Percentiles rank a stretch among this genome's conserved stretches.
Conservation (phyloP, 2,113 vertebrate genomes). For the Mionectes macconnelli region DNA sequence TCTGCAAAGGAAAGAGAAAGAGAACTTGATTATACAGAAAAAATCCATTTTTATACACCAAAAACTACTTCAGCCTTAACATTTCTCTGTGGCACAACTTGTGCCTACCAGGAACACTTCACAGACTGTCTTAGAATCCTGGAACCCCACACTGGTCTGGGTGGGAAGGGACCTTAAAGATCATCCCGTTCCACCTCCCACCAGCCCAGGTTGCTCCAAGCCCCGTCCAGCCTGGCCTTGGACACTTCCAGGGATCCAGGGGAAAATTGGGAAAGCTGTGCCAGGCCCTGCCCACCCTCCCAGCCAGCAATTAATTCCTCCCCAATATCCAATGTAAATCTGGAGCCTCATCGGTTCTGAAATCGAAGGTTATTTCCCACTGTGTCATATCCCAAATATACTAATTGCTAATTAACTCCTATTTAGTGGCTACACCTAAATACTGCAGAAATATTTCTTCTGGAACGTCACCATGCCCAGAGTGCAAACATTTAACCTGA, state of each 20-base stretch:
- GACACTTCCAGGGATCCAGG: background rate
- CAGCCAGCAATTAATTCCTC: background rate
- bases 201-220: background rate
- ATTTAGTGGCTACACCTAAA: background rate
- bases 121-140: accelerated
- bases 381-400: background rate
- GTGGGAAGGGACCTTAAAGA: accelerated
- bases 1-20: constrained; percentile 76
- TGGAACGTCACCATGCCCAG: background rate
- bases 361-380: background rate
- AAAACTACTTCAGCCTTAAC: background rate
- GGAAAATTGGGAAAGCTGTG: background rate
- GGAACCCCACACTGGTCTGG: background rate
- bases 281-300: background rate
- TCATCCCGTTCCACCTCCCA: accelerated
- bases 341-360: background rate
- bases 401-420: background rate
- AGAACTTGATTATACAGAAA: background rate
- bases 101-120: background rate
- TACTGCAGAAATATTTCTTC: background rate
- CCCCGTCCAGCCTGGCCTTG: background rate
- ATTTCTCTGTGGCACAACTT: background rate
- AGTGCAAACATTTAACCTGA: background rate
- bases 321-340: background rate
- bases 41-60: accelerated